Evolutionary conservation across 2,113 vertebrate genomes (phyloP).

Genomic region (Otus sunia): DNA sequence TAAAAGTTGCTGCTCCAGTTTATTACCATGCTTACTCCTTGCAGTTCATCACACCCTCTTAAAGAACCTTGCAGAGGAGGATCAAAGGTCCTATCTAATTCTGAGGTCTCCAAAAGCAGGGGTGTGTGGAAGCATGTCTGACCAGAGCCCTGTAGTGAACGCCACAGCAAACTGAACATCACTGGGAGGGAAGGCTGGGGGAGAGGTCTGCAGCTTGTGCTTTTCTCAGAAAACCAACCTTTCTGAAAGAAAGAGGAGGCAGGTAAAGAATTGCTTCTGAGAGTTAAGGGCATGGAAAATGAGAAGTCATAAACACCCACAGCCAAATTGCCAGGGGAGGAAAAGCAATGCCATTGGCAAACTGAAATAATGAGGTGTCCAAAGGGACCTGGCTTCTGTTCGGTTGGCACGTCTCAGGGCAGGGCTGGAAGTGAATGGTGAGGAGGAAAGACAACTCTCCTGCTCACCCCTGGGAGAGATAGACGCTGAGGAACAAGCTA

Average conservation of each 20-base stretch:
- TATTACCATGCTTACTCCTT: not conserved
- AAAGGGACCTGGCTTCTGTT: not conserved
- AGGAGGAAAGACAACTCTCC: not conserved
- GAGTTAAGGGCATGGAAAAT: conserved; percentile 25
- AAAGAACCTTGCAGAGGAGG: not conserved
- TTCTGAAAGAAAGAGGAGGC: not conserved
- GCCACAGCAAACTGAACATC: not conserved
- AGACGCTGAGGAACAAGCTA: not conserved
- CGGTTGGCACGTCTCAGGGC: not conserved
- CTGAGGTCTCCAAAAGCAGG: not conserved
- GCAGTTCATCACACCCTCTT: not conserved
- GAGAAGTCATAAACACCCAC: conserved; percentile 1
- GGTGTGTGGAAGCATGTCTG: not conserved
- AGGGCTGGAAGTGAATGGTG: not conserved
- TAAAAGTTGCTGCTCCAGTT: not conserved
- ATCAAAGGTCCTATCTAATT: not conserved
- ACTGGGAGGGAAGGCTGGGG: not conserved
- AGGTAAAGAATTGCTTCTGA: not conserved
- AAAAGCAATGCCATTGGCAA: not conserved
- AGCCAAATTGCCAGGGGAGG: conserved; percentile 5
- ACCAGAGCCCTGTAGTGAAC: not conserved
- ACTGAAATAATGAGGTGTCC: conserved; percentile 41
- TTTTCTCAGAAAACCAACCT: not conserved
- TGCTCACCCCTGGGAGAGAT: not conserved
- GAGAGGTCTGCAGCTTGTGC: not conserved